A percentile compares a stretch with the other conserved stretches of the same genome.
phyloP scores from a whole-genome alignment of 1,140 invertebrate species.

The Oryctes rhinoceros region DNA sequence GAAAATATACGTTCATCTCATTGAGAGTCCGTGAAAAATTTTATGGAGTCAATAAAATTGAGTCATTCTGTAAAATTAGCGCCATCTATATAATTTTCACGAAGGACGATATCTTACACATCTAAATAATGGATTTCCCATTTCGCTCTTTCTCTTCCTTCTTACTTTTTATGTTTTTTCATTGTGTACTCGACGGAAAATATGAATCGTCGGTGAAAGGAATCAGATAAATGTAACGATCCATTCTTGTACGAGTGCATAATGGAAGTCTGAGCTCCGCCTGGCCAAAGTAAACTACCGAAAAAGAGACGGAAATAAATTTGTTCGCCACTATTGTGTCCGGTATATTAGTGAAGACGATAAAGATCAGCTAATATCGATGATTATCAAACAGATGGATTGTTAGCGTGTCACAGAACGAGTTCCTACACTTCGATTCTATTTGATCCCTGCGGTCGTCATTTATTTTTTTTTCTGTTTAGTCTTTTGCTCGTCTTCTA shows the following conservation, averaged over 20 bases:
- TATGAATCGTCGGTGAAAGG: conserved; percentile 24
- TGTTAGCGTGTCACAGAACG: conserved; percentile 20
- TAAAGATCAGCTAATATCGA: conserved; percentile 34
- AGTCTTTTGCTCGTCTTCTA: neutral
- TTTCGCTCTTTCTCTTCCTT: neutral
- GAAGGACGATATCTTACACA: conserved; percentile 11
- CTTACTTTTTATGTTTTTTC: neutral
- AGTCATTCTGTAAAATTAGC: conserved; percentile 20
- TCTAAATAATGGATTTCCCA: conserved; percentile 22
- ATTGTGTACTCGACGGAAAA: conserved; percentile 17
- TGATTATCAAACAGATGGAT: conserved; percentile 37
- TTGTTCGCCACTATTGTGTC: conserved; percentile 34
- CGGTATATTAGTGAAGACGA: conserved; percentile 33
- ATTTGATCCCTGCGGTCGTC: conserved; percentile 22
- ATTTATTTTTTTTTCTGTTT: conserved; percentile 37
- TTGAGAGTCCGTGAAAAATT: neutral
- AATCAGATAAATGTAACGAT: conserved; percentile 36
- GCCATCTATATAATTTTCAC: neutral
- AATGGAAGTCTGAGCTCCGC: conserved; percentile 13
- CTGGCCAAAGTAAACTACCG: conserved; percentile 12
- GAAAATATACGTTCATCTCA: neutral
- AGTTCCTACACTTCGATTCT: conserved; percentile 21
- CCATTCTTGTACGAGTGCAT: conserved; percentile 23
- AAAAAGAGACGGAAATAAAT: conserved; percentile 34
- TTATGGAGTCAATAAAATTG: neutral